Conservation (phyloP, 2,113 vertebrate genomes). For the Notothenia coriiceps region DNA sequence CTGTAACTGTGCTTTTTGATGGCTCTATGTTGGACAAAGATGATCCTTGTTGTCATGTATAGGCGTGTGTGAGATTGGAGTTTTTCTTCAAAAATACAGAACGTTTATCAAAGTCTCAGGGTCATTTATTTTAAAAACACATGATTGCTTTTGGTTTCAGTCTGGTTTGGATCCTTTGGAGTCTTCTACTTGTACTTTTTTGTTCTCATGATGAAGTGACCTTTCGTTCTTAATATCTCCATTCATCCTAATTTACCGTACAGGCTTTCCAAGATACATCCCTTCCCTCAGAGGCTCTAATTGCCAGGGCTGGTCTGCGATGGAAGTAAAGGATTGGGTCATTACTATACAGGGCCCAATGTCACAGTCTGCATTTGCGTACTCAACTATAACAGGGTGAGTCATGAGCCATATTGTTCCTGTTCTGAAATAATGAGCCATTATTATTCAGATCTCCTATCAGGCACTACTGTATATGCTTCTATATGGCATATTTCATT, state of each 20-base stretch:
- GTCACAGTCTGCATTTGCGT: slow-evolving; percentile 18
- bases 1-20: not conserved
- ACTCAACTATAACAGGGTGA: slow-evolving; percentile 11
- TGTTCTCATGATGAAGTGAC: not conserved
- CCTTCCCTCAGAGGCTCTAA: slow-evolving; percentile 10
- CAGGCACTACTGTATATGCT: not conserved
- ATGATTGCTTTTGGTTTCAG: not conserved
- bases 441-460: not conserved
- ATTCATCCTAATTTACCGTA: not conserved
- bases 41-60: not conserved
- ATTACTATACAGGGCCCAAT: slow-evolving; percentile 2
- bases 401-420: slow-evolving; percentile 4
- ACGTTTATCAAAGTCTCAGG: not conserved
- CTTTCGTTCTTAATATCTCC: not conserved
- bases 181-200: not conserved
- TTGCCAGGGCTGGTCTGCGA: not conserved
- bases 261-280: not conserved
- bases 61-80: not conserved
- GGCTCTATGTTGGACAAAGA: not conserved
- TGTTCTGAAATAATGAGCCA: slow-evolving; percentile 41
- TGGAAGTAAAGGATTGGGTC: not conserved
- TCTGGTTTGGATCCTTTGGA: not conserved
- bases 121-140: not conserved
- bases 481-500: not conserved
- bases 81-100: not conserved